These are phyloP conservation scores for Luscinia megarhynchos DNA, from an alignment of 2,797 vertebrate species.

Conservation along the genomic window DNA sequence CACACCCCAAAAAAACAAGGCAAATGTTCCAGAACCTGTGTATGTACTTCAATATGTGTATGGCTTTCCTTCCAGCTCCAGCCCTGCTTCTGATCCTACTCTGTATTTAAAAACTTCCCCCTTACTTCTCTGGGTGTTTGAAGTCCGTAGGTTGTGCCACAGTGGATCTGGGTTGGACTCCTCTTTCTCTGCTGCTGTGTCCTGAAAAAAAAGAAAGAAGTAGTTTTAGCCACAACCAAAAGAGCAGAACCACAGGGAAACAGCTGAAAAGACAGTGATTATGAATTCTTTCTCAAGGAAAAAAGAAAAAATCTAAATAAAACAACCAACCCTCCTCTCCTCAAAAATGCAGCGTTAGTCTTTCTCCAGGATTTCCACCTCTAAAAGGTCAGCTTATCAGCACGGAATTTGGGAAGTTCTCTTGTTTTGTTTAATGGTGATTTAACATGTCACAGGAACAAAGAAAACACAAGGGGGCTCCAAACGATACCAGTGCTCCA, in stretches of 20 bases:
- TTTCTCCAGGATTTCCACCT: background rate
- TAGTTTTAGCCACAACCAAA: background rate
- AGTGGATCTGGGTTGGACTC: slow-evolving; percentile 23
- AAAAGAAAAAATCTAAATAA: background rate
- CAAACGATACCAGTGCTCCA: background rate
- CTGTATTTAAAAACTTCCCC: background rate
- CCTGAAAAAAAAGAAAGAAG: slow-evolving; percentile 21
- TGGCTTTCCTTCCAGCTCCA: background rate
- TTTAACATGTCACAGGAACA: background rate
- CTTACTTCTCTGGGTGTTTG: slow-evolving; percentile 61
- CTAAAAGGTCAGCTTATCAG: background rate
- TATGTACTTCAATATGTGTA: no score
- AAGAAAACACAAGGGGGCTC: slow-evolving; percentile 41
- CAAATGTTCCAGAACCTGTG: background rate
- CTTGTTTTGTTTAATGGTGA: background rate
- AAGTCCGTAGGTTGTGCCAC: slow-evolving; percentile 25
- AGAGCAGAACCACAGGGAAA: background rate
- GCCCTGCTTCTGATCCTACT: background rate
- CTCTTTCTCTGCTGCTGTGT: slow-evolving; percentile 12
- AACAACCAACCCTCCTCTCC: rapidly evolving
- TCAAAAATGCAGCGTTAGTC: background rate
- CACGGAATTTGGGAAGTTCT: background rate
- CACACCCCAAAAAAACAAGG: background rate
- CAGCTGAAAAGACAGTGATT: background rate
- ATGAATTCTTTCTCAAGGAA: background rate